Conservation (phyloP, 1,140 invertebrate species). For the Hycleus phaleratus region DNA sequence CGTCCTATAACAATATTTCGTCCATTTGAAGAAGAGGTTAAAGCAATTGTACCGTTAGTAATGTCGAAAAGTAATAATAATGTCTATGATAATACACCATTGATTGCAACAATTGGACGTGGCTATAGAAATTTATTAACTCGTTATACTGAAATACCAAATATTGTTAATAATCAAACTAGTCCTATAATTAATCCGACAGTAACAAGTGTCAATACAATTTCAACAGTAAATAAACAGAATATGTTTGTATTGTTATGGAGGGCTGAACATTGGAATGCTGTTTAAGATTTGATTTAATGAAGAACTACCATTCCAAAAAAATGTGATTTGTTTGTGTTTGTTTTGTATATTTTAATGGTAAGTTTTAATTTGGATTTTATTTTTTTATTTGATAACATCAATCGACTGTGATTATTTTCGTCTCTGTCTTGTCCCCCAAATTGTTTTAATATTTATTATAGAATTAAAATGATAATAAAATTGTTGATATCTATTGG, state of each 20-base stretch:
- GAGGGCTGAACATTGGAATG: slow-evolving; percentile 64
- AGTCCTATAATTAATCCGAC: slow-evolving; percentile 29
- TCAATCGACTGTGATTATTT: too few relatives aligned
- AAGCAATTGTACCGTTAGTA: slow-evolving; percentile 41
- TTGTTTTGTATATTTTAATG: neutral
- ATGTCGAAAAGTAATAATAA: slow-evolving; percentile 29
- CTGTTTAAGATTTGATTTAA: slow-evolving; percentile 20
- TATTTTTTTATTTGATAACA: too few relatives aligned
- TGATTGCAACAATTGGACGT: slow-evolving; percentile 71
- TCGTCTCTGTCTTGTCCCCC: too few relatives aligned
- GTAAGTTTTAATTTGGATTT: too few relatives aligned
- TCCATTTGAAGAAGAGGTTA: slow-evolving; percentile 77
- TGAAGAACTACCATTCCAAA: neutral
- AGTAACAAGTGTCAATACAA: slow-evolving; percentile 10
- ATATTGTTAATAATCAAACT: slow-evolving; percentile 29
- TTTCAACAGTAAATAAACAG: slow-evolving; percentile 36
- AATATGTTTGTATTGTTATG: slow-evolving; percentile 64
- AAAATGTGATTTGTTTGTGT: neutral
- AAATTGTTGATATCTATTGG: too few relatives aligned
- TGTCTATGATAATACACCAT: slow-evolving; percentile 42
- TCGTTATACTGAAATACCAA: slow-evolving; percentile 54
- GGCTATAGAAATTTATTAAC: slow-evolving; percentile 75
- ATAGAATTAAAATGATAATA: too few relatives aligned
- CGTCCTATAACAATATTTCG: slow-evolving; percentile 83
- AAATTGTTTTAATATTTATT: too few relatives aligned